Base-by-base conservation (phyloP, 2,113 vertebrate species). In the Lagopus leucura region DNA sequence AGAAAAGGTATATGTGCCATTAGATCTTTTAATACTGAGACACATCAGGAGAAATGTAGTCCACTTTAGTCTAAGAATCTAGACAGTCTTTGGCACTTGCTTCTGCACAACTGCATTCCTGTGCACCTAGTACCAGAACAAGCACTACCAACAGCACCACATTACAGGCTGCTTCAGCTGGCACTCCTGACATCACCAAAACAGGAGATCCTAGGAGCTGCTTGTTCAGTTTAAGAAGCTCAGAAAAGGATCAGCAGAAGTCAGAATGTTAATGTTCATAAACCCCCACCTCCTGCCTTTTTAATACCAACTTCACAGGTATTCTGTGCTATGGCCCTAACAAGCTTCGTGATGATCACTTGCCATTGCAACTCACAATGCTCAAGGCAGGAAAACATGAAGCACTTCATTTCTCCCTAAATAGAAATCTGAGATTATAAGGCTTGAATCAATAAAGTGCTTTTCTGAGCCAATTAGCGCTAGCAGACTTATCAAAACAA, bases 401-500 rank as follows among this genome's bases (percentile, higher is more conserved):
- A 88, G 76, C 52, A 63, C 36, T 90, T 88, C 65, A 27, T 72
- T 84, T 63, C 65, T 24, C 65, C 80, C 54, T 9, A 45, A 27
- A n/a, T 21, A 75, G 74, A 90, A 76, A 38, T 24, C 65, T 42
- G 40, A 84, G 52, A 76, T 72, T 91, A 79, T 48, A 88, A 54
- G 52, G 17, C 69, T 61, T 78, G 80, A 90, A 93, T 76, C 82
- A 93, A 48, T 91, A 78, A 83, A 8, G 42, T 2, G 7, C 24
- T 24, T 27, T 11, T 12, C 55, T 7, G 57, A 92, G 88, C 52
- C 82, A 88, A 89, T 92, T 90, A 89, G 47, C 5, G 3, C 30
- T 57, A 85, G 52, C 48, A 94, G 72, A 50, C 63, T 80, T 89
- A 72, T 12, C 90, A 73, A 90, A 85, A 17, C 65, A 91, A 93